Evolutionary conservation across 2,113 vertebrate genomes (phyloP).

Genomic region (Chaetorhynchus papuensis): DNA sequence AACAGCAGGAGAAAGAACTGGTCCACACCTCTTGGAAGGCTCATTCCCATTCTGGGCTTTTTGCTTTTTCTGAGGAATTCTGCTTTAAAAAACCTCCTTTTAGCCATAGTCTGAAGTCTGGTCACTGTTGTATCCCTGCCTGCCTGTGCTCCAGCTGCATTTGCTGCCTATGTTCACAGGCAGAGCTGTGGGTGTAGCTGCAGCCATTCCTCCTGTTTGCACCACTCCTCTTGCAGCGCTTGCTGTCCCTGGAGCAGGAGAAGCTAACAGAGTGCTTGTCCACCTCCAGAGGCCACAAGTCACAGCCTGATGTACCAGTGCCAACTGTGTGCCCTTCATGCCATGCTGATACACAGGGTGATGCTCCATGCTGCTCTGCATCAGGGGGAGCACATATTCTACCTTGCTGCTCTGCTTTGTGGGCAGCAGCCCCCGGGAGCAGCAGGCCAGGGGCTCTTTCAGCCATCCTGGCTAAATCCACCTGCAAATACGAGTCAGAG

Average conservation of each 20-base stretch:
- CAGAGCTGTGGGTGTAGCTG: neutral
- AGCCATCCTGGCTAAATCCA: neutral
- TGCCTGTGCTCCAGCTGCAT: neutral
- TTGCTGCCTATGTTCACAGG: neutral
- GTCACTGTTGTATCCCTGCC: neutral
- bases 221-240: neutral
- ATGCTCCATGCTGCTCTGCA: neutral
- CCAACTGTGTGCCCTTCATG: neutral
- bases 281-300: neutral
- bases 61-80: neutral
- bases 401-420: neutral
- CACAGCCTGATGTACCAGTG: neutral
- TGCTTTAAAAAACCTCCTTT: neutral
- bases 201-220: neutral
- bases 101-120: neutral
- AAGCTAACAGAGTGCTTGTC: neutral
- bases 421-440: neutral
- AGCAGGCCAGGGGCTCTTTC: neutral
- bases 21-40: neutral
- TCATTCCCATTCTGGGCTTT: neutral
- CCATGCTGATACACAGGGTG: rapidly evolving
- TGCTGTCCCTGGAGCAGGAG: neutral
- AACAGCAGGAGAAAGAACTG: neutral
- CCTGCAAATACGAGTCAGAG: neutral
- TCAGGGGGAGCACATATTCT: rapidly evolving